Percentiles rank a stretch among this genome's conserved stretches.
Conservation (phyloP, 2,888 invertebrate genomes). For the Onchidella celtica region DNA sequence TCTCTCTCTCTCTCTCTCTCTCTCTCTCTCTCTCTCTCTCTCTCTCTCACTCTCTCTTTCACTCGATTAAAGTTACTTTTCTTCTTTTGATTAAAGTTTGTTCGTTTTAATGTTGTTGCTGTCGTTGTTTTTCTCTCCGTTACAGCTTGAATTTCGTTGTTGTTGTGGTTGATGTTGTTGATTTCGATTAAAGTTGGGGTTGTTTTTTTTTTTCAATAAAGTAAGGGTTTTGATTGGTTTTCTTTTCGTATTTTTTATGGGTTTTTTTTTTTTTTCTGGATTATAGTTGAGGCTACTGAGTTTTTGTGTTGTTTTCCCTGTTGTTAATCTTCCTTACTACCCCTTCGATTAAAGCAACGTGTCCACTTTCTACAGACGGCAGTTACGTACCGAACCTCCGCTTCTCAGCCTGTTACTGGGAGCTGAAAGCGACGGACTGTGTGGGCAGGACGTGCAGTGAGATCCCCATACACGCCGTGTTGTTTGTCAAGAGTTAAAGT, state of each 20-base stretch:
- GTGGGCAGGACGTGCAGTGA: conserved; percentile 50
- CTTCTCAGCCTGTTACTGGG: conserved; percentile 52
- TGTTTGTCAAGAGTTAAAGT: no score
- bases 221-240: no score
- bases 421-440: conserved; percentile 51
- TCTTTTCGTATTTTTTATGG: neutral
- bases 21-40: no score
- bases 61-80: no score
- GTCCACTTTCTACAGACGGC: conserved; percentile 36
- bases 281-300: no score
- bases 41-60: no score
- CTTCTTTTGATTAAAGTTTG: neutral
- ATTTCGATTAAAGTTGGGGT: neutral
- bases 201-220: neutral
- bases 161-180: neutral
- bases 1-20: no score
- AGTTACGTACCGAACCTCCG: conserved; percentile 39
- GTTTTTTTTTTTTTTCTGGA: neutral
- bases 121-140: neutral
- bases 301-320: no score
- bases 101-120: neutral
- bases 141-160: no score
- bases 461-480: conserved; percentile 48
- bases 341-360: no score
- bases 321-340: no score